phyloP scores from a whole-genome alignment of 2,113 vertebrate species.

The Narcine bancroftii region DNA sequence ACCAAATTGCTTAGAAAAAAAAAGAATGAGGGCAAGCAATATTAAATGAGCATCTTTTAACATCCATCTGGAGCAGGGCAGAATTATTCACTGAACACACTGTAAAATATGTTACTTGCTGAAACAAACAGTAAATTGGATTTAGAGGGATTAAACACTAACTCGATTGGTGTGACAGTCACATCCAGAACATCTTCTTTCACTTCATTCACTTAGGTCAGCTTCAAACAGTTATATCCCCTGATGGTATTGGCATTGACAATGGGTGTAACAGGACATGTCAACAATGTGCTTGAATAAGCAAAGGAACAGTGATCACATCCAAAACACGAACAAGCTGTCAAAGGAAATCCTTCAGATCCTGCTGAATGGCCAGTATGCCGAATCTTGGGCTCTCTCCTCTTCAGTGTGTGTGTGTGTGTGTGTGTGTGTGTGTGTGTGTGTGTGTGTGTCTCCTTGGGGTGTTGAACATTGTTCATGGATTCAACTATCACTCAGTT shows the following conservation, averaged over 20 bases:
- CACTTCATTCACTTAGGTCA: not conserved
- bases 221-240: not conserved
- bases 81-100: not conserved
- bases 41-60: not conserved
- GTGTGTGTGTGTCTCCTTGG: not conserved
- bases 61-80: not conserved
- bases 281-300: not conserved
- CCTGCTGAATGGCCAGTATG: not conserved
- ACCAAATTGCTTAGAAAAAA: not conserved
- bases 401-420: not conserved
- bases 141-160: not conserved
- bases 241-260: not conserved
- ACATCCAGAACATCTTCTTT: not conserved
- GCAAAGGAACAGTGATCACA: not conserved
- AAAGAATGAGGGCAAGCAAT: not conserved
- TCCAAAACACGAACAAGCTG: not conserved
- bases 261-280: not conserved
- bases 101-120: not conserved
- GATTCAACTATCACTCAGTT: not conserved
- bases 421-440: not conserved
- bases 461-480: not conserved
- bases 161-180: not conserved
- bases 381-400: not conserved
- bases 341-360: not conserved
- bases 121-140: not conserved